Conservation (phyloP, 2,113 vertebrate species). For the Ptyas mucosa region DNA sequence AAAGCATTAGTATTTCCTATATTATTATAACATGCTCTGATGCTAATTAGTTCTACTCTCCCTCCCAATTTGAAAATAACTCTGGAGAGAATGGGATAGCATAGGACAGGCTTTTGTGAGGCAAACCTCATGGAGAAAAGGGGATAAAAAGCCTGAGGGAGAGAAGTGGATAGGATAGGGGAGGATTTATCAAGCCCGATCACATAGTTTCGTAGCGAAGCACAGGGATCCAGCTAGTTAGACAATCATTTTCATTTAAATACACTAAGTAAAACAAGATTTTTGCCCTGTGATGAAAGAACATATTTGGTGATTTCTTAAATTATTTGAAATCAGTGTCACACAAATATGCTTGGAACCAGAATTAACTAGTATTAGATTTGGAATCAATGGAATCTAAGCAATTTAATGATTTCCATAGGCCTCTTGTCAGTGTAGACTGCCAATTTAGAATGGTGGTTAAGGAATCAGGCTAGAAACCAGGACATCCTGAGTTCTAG, state of each 20-base stretch:
- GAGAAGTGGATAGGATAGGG: too few species aligned
- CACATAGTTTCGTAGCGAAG: too few species aligned
- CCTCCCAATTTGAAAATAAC: too few species aligned
- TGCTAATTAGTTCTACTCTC: too few species aligned
- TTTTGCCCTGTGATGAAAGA: neutral
- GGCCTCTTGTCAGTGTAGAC: neutral
- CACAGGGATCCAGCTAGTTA: neutral
- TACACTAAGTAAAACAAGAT: neutral
- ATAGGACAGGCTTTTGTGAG: too few species aligned
- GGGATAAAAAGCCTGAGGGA: too few species aligned
- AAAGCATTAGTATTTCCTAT: too few species aligned
- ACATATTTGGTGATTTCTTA: neutral
- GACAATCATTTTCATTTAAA: neutral
- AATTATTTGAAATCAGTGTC: neutral
- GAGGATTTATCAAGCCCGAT: too few species aligned
- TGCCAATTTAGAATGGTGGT: neutral
- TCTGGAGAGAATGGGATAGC: too few species aligned
- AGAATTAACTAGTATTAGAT: neutral
- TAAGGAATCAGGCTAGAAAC: neutral
- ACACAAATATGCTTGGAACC: neutral
- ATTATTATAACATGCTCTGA: too few species aligned
- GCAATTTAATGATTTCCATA: neutral
- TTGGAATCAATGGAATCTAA: neutral
- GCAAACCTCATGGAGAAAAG: too few species aligned
- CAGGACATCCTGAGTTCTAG: neutral